phyloP scores from a whole-genome alignment of 53 echinoderm and acorn worm species.

The Echinometra lucunter region DNA sequence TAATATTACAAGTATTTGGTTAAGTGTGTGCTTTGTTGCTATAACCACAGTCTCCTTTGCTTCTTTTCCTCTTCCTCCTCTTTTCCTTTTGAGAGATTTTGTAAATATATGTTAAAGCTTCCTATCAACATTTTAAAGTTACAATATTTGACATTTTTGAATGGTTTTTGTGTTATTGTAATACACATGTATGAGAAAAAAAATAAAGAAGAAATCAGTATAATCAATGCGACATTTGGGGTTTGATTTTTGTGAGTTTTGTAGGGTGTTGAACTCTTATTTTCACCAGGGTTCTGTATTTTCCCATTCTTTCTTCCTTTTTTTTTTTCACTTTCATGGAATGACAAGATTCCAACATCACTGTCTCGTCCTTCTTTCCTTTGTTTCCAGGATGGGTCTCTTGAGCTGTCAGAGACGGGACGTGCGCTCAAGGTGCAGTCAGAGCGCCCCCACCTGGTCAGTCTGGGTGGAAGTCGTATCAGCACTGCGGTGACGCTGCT shows the following conservation, averaged over 20 bases:
- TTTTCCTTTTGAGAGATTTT: too few species aligned
- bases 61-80: background rate
- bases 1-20: background rate
- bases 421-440: conserved; percentile 97
- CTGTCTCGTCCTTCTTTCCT: background rate
- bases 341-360: background rate
- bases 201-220: too few species aligned
- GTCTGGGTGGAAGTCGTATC: conserved; percentile 95
- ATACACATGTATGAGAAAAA: too few species aligned
- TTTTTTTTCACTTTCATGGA: background rate
- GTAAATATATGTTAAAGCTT: too few species aligned
- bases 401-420: conserved; percentile 94
- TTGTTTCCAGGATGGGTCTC: conserved; percentile 83
- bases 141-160: too few species aligned
- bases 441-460: conserved; percentile 98
- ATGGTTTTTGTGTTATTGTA: too few species aligned
- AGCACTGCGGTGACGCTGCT: conserved; percentile 95
- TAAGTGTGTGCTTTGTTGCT: background rate
- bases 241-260: too few species aligned
- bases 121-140: too few species aligned
- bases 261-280: too few species aligned
- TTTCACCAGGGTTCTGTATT: too few species aligned
- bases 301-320: too few species aligned
- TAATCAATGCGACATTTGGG: too few species aligned
- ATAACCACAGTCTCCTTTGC: background rate